Evolutionary conservation across 2,113 vertebrate species (phyloP), one percentile per base, ranked within the genome.

Genomic region (Astur gentilis): DNA sequence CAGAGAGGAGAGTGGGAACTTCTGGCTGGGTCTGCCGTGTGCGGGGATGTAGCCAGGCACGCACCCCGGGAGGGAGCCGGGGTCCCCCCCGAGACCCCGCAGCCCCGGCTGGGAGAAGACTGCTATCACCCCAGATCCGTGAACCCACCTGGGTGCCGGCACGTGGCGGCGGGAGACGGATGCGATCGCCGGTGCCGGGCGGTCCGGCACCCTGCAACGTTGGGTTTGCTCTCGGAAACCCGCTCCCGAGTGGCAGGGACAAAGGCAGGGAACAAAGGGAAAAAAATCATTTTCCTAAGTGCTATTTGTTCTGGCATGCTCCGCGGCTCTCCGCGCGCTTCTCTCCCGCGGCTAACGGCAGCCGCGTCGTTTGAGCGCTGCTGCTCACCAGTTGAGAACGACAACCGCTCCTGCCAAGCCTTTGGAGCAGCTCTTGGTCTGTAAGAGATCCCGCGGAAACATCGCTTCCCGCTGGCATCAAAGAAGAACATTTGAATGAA

Each of bases 391-490:
- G 87, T 45, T 2, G 42, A 73, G 85, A 57, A 5, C 1, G 21
- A 75, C 95, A 54, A 65, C 94, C 62, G 21, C 6, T 49, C 54
- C 81, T 87, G 95, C 84, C 93, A 87, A 61, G 94, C 65, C 93
- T 94, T 29, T 38, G 89, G 80, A 97, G 89, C 89, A 54, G 87
- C 10, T 36, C 91, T 85, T 1, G 69, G 70, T 20, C 93, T 91
- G 75, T 1, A 57, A 82, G 75, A 40, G 70, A 85, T 62, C 87
- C 93, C 13, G 0, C 10, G 31, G 87, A 95, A 93, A 73, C 40
- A 29, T 50, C 29, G 83, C 93, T 96, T 96, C 96, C 94, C 80
- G 95, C 95, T 96, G 96, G 44, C 95, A 93, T 94, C 96, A 95
- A 92, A 94, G 89, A n/a, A 47, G 3, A 80, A 26, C 66, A 6